phyloP scores from a whole-genome alignment of 2,797 vertebrate species.

The Glossophaga mutica region DNA sequence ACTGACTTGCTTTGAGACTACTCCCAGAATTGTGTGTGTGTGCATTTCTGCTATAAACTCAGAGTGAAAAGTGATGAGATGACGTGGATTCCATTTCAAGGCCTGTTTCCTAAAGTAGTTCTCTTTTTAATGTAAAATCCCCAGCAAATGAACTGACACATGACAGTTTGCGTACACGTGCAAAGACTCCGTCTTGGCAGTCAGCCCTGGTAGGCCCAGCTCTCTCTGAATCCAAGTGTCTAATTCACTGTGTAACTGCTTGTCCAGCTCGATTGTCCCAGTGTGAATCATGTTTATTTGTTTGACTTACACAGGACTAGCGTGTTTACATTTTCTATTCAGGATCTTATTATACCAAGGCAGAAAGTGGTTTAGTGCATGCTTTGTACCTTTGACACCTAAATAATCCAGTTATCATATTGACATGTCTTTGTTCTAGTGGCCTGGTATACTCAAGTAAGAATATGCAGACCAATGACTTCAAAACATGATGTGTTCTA shows the following conservation, averaged over 20 bases:
- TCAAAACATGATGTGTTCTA: constrained; percentile 25
- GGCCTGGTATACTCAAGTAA: not conserved
- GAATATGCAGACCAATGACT: constrained; percentile 42
- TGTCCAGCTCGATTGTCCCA: not conserved
- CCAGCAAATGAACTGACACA: not conserved
- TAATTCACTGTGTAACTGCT: not conserved
- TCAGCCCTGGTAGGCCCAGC: not conserved
- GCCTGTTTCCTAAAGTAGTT: constrained; percentile 28
- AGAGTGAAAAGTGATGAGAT: constrained; percentile 25
- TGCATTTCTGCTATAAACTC: constrained; percentile 31
- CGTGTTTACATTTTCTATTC: not conserved
- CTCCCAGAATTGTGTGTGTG: not conserved
- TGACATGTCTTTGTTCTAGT: constrained; percentile 13
- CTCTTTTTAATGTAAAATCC: not conserved
- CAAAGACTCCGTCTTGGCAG: not conserved
- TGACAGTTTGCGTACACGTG: not conserved
- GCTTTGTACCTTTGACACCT: constrained; percentile 20
- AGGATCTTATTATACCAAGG: not conserved
- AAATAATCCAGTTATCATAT: constrained; percentile 26
- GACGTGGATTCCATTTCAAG: not conserved
- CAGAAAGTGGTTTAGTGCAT: constrained; percentile 2
- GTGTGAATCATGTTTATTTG: not conserved
- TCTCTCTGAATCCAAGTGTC: not conserved
- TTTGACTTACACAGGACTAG: constrained; percentile 12
- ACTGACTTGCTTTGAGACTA: not conserved